Conservation (phyloP, 2,113 vertebrate species). For the Urocynchramus pylzowi region DNA sequence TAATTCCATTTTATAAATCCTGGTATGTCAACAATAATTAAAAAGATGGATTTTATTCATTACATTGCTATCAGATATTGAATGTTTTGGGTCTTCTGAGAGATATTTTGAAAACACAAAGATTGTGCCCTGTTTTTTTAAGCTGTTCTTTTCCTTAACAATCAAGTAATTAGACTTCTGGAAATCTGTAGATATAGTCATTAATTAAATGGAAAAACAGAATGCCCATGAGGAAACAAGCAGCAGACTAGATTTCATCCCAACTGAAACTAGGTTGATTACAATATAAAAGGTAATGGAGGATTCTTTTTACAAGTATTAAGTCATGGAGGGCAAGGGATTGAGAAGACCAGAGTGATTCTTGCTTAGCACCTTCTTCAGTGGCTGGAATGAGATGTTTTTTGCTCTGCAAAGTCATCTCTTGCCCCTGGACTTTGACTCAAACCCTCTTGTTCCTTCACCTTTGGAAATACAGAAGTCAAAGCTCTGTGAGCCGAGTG, state of each 20-base stretch:
- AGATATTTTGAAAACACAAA: neutral
- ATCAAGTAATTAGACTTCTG: neutral
- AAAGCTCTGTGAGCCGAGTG: neutral
- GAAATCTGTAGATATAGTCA: neutral
- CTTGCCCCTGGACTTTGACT: neutral
- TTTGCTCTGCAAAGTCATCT: neutral
- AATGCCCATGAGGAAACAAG: neutral
- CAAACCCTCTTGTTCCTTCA: neutral
- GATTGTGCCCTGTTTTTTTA: neutral
- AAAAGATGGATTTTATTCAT: neutral
- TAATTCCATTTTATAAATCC: neutral
- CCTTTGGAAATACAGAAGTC: neutral
- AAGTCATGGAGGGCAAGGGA: neutral
- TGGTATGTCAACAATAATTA: neutral
- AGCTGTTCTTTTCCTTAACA: neutral
- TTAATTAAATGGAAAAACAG: neutral
- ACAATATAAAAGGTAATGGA: neutral
- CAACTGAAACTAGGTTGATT: neutral
- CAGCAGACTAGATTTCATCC: neutral
- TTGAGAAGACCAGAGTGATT: neutral
- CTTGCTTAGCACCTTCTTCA: fast-evolving
- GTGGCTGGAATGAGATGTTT: neutral
- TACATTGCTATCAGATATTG: neutral
- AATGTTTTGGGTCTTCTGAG: neutral
- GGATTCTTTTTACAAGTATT: neutral